Base-by-base conservation (phyloP, 2,797 vertebrate genomes). In the Mormyrops attenuatus region DNA sequence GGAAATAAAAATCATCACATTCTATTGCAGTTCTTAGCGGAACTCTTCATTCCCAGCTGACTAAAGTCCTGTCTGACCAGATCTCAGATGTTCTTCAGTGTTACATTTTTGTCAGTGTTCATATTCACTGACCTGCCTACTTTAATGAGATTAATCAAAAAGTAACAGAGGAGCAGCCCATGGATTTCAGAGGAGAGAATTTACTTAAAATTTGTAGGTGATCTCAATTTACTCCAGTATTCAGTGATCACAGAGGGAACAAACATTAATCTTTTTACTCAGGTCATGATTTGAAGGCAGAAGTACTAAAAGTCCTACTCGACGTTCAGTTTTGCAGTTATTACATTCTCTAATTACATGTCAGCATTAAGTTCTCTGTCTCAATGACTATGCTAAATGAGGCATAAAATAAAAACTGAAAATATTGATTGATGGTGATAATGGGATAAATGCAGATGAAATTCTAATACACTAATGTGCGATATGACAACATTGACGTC, bases 381-480 rank as follows among this genome's bases (percentile, higher is more conserved):
- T 44, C 55, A 30, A 88, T 30, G 38, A 22, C n/a, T 63, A 20
- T 69, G 87, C 4, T 47, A 66, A 88, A 11, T 47, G 55, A 44
- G 38, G 55, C 41, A 44, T 66, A 44, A 9, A 88, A 47, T 88
- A 47, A 66, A 66, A 88, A 44, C 63, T n/a, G 38, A 66, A 88
- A 44, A 49, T 69, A 69, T 26, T 69, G 38, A 66, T 47, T 69
- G 34, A 88, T 63, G 41, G 30, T 2, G 49, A 47, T 88, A 44
- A 88, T 63, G 44, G 17, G 22, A 66, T 66, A 60, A 41, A 66
- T 88, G 41, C 87, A 63, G 41, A 88, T 88, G 87, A 88, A 47
- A 63, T 47, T 20, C 41, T 66, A 88, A 88, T 38, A 60, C 41
- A 20, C 38, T 53, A 57, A 87, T 7, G 4, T 41, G 5, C 8